A percentile compares a stretch with the other conserved stretches of the same genome.
phyloP scores from a whole-genome alignment of 2,113 vertebrate species.

The Salvelinus fontinalis region DNA sequence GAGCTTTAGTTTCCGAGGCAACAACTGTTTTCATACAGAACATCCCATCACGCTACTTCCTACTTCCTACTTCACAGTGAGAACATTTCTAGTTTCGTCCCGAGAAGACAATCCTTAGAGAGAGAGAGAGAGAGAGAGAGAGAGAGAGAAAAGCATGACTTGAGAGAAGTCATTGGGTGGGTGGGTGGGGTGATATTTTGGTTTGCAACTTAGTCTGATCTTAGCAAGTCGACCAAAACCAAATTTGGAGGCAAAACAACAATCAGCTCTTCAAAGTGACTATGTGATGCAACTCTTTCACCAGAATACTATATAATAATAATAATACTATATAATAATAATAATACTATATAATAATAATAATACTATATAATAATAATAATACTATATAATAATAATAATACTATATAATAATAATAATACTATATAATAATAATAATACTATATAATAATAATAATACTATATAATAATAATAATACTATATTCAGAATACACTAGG shows the following conservation, averaged over 20 bases:
- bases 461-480: too few relatives aligned
- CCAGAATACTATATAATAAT: too few relatives aligned
- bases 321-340: too few relatives aligned
- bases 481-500: conserved; percentile 2
- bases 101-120: neutral
- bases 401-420: too few relatives aligned
- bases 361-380: too few relatives aligned
- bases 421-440: too few relatives aligned
- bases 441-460: too few relatives aligned
- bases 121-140: conserved; percentile 7
- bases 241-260: conserved; percentile 51
- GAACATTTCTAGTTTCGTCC: neutral
- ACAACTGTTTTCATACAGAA: neutral
- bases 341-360: too few relatives aligned
- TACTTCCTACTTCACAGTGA: neutral
- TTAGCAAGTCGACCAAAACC: conserved; percentile 61
- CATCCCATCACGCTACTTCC: neutral
- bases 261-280: conserved; percentile 54
- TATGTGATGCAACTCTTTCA: conserved; percentile 38
- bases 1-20: neutral
- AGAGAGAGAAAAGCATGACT: conserved; percentile 43
- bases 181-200: conserved; percentile 63
- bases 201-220: conserved; percentile 70
- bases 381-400: too few relatives aligned
- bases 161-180: conserved; percentile 66